Percentiles rank a stretch among this genome's conserved stretches.
phyloP scores from a whole-genome alignment of 2,888 invertebrate genomes.

The Chrysolina haemoptera region DNA sequence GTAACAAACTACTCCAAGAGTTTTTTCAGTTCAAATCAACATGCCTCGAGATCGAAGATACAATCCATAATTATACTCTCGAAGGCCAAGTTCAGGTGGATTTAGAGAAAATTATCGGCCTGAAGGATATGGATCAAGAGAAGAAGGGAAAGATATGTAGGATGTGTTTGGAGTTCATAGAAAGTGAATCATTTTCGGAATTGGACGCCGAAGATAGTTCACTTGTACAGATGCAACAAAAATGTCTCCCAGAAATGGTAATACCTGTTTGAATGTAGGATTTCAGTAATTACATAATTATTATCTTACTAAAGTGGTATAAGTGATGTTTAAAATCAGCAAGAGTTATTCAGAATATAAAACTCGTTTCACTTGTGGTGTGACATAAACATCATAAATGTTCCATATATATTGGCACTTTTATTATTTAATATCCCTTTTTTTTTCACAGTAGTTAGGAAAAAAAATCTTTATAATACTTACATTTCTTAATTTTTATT shows the following conservation, averaged over 20 bases:
- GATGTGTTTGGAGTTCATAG: constrained; percentile 22
- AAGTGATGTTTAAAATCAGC: too few species aligned
- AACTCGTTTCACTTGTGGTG: too few species aligned
- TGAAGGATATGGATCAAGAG: neutral
- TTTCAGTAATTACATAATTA: too few species aligned
- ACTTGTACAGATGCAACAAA: constrained; percentile 4
- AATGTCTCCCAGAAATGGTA: constrained; percentile 28
- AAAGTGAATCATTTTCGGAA: constrained; percentile 16
- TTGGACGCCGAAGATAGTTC: neutral
- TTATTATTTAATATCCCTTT: too few species aligned
- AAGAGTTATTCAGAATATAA: too few species aligned
- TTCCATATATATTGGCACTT: too few species aligned
- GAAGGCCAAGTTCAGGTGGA: constrained; percentile 11
- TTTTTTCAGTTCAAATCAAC: constrained; percentile 30
- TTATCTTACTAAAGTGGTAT: too few species aligned
- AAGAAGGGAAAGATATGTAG: constrained; percentile 29
- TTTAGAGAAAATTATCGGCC: constrained; percentile 31
- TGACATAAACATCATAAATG: too few species aligned
- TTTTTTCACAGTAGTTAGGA: too few species aligned
- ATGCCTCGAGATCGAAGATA: constrained; percentile 32
- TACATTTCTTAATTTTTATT: too few species aligned
- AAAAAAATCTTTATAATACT: too few species aligned
- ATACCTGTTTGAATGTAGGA: neutral
- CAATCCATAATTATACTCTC: constrained; percentile 24
- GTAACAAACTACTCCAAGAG: constrained; percentile 11